phyloP scores from a whole-genome alignment of 2,888 invertebrate species.

The Lasius fuliginosus region DNA sequence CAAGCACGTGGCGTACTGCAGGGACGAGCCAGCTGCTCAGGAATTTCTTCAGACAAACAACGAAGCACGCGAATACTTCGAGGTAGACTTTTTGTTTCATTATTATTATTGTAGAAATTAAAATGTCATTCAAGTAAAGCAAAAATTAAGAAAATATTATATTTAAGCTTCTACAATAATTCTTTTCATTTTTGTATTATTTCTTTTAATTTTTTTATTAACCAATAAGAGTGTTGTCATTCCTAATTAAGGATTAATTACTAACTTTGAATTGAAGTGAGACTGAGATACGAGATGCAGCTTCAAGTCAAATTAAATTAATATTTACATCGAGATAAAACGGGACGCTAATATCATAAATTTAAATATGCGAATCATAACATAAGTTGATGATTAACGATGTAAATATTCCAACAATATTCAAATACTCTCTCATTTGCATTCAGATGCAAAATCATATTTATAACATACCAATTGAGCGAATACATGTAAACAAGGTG shows the following conservation, averaged over 20 bases:
- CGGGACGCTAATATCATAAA: neutral
- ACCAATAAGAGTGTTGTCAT: neutral
- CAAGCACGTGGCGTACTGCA: slow-evolving; percentile 96
- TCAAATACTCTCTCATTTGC: neutral
- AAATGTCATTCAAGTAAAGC: neutral
- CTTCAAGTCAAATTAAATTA: slow-evolving; percentile 22
- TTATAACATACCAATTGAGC: neutral
- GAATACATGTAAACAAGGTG: neutral
- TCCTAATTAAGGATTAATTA: slow-evolving; percentile 8
- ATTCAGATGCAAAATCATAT: neutral
- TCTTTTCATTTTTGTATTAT: neutral
- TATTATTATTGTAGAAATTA: neutral
- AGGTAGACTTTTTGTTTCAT: slow-evolving; percentile 88
- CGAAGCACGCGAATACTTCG: slow-evolving; percentile 92
- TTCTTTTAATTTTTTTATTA: neutral
- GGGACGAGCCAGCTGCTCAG: slow-evolving; percentile 94
- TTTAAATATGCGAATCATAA: neutral
- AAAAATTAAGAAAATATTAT: slow-evolving; percentile 6
- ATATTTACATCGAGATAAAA: neutral
- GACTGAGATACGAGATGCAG: neutral
- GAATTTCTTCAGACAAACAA: slow-evolving; percentile 91
- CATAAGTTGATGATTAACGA: neutral
- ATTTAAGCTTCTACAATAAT: neutral
- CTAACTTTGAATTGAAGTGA: neutral
- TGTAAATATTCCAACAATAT: slow-evolving; percentile 23